A percentile compares a stretch with the other conserved stretches of the same genome.
Conservation (phyloP, 2,888 invertebrate species). For the Agrotis segetum region DNA sequence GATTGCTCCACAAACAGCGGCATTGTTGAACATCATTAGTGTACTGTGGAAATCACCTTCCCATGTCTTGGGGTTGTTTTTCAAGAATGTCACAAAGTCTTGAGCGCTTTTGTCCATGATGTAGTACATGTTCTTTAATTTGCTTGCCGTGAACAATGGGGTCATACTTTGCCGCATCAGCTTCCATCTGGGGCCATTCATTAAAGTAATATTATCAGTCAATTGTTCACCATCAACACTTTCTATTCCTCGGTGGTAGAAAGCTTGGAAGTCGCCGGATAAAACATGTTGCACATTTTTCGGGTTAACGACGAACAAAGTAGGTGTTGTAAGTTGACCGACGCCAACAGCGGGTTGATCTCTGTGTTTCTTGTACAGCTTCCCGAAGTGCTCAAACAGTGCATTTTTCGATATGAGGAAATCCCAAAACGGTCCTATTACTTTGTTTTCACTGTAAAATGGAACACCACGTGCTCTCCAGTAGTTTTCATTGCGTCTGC, state of each 20-base stretch:
- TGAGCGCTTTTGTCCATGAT: conserved; percentile 65
- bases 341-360: conserved; percentile 72
- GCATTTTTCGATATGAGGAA: conserved; percentile 37
- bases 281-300: conserved; percentile 70
- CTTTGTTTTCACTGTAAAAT: conserved; percentile 44
- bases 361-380: conserved; percentile 70
- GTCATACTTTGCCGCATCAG: conserved; percentile 78
- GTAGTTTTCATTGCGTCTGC: conserved; percentile 69
- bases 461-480: conserved; percentile 71
- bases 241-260: conserved; percentile 71
- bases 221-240: conserved; percentile 48
- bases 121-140: conserved; percentile 81
- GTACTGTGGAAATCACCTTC: conserved; percentile 52
- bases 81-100: conserved; percentile 53
- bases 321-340: conserved; percentile 56
- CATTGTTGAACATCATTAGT: conserved; percentile 68
- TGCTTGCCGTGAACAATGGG: conserved; percentile 77
- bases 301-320: conserved; percentile 67
- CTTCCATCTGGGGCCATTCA: conserved; percentile 75
- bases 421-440: conserved; percentile 65
- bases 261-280: conserved; percentile 70
- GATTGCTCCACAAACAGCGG: conserved; percentile 74
- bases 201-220: conserved; percentile 70
- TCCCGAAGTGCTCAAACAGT: conserved; percentile 43
- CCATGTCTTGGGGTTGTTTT: conserved; percentile 67